These are phyloP conservation scores for Pollachius pollachius DNA, from an alignment of 2,113 vertebrate species.

Conservation along the genomic window DNA sequence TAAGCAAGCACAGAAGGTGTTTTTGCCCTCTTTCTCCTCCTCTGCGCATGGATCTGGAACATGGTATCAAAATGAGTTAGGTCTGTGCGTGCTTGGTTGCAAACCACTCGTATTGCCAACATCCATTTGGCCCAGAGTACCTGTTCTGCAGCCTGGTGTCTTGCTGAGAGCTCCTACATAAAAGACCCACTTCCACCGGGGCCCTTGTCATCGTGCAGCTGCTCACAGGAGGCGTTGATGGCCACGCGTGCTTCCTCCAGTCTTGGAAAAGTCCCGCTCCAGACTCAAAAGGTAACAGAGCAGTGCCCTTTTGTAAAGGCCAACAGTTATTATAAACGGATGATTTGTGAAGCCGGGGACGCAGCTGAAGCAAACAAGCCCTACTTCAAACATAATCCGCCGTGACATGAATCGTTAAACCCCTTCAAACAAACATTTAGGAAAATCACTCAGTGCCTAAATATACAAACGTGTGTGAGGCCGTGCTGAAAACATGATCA, in stretches of 20 bases:
- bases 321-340: constrained; percentile 41
- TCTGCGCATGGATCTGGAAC: constrained; percentile 37
- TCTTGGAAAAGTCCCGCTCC: constrained; percentile 16
- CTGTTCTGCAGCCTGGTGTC: constrained; percentile 29
- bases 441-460: not conserved
- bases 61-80: constrained; percentile 35
- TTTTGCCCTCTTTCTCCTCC: constrained; percentile 33
- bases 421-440: constrained; percentile 9
- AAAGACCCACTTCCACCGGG: constrained; percentile 21
- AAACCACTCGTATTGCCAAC: constrained; percentile 38
- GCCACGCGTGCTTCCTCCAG: constrained; percentile 1
- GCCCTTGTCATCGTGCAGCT: no score
- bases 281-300: constrained; percentile 23
- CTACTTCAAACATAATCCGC: constrained; percentile 8
- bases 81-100: constrained; percentile 36
- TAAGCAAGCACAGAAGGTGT: constrained; percentile 20
- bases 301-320: constrained; percentile 30
- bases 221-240: constrained; percentile 42
- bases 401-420: constrained; percentile 33
- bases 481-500: no score
- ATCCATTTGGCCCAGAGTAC: constrained; percentile 46
- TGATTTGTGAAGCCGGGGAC: constrained; percentile 22
- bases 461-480: no score
- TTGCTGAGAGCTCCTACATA: constrained; percentile 36
- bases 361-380: constrained; percentile 6